Evolutionary conservation across 2,888 invertebrate species (phyloP).

Genomic region (Halocaridina rubra): DNA sequence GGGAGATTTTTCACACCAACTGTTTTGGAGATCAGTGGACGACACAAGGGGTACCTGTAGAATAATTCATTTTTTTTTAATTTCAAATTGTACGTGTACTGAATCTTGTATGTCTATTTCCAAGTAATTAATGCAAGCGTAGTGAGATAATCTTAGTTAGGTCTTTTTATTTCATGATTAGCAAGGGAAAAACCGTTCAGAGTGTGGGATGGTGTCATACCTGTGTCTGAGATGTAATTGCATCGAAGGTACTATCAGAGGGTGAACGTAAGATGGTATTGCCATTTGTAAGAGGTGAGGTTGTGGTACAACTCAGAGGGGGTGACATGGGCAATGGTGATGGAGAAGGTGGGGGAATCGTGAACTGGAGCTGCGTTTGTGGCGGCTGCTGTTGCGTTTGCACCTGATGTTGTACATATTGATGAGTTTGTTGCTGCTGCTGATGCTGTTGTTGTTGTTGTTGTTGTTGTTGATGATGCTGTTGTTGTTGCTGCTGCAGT

Average conservation of each 20-base stretch:
- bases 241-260: constrained; percentile 47
- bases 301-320: constrained; percentile 44
- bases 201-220: neutral
- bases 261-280: constrained; percentile 52
- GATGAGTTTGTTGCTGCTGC: constrained; percentile 9
- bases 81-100: too few relatives aligned
- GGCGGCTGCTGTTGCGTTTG: constrained; percentile 18
- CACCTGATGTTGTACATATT: constrained; percentile 2
- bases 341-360: constrained; percentile 21
- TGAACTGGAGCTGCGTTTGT: constrained; percentile 36
- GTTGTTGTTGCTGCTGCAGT: neutral
- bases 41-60: constrained; percentile 61
- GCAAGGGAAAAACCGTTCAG: too few relatives aligned
- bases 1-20: constrained; percentile 52
- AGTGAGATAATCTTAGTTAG: too few relatives aligned
- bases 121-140: too few relatives aligned
- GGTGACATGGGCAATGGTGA: constrained; percentile 54
- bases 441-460: constrained; percentile 23
- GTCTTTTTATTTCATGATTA: too few relatives aligned
- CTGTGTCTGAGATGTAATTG: constrained; percentile 58
- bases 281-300: constrained; percentile 38
- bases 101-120: too few relatives aligned
- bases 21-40: constrained; percentile 60
- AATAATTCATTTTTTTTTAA: too few relatives aligned
- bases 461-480: neutral